Evolutionary conservation across 2,888 invertebrate genomes (phyloP).

Genomic region (Cyrtodaria siliqua): DNA sequence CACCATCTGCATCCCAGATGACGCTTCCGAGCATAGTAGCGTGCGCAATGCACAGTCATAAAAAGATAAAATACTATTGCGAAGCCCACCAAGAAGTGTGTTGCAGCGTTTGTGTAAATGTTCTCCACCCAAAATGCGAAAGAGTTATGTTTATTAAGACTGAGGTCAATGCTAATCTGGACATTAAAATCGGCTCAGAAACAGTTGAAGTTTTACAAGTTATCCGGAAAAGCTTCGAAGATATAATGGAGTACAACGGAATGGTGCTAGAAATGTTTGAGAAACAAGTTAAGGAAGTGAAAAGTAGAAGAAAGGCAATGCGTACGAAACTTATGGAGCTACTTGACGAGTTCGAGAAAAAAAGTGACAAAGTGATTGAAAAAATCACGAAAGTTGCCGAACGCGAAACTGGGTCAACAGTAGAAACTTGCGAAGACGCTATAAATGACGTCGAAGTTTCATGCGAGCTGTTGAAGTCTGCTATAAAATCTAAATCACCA

Average conservation of each 20-base stretch:
- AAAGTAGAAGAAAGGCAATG: slow-evolving; percentile 26
- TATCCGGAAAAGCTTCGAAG: slow-evolving; percentile 43
- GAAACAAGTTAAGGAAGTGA: slow-evolving; percentile 34
- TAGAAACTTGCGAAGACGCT: slow-evolving; percentile 48
- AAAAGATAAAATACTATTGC: slow-evolving; percentile 62
- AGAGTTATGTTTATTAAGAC: slow-evolving; percentile 59
- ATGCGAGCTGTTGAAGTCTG: slow-evolving; percentile 32
- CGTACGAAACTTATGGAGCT: slow-evolving; percentile 24
- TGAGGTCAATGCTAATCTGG: slow-evolving; percentile 45
- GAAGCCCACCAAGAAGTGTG: slow-evolving; percentile 62
- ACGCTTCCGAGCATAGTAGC: neutral
- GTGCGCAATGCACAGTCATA: slow-evolving; percentile 58
- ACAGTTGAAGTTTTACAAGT: slow-evolving; percentile 37
- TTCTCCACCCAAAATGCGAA: slow-evolving; percentile 54
- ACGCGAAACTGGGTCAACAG: slow-evolving; percentile 22
- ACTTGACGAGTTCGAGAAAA: slow-evolving; percentile 53
- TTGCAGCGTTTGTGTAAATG: slow-evolving; percentile 61
- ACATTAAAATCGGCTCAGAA: slow-evolving; percentile 19
- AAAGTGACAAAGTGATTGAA: slow-evolving; percentile 40
- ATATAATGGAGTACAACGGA: slow-evolving; percentile 47
- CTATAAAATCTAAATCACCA: slow-evolving; percentile 13
- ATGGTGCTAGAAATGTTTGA: slow-evolving; percentile 30
- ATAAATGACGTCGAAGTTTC: slow-evolving; percentile 38
- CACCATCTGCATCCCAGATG: neutral
- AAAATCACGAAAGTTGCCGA: slow-evolving; percentile 42